Conservation (phyloP, 1,140 invertebrate species). For the Brachionus rotundiformis region DNA sequence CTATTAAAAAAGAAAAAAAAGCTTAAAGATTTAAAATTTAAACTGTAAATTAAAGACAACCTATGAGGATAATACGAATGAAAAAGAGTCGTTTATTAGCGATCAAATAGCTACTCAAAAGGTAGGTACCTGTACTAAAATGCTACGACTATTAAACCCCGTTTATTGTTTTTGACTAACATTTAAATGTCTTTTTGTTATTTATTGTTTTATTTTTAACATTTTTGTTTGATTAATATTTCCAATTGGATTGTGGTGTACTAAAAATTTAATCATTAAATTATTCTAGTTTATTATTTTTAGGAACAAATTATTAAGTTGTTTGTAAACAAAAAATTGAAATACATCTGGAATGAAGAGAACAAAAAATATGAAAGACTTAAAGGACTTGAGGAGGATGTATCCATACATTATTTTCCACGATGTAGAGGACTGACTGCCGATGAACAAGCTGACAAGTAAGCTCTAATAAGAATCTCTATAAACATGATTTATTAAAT, state of each 20-base stretch:
- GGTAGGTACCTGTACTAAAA: conserved; percentile 1
- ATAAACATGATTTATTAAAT: neutral
- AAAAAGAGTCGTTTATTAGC: conserved; percentile 44
- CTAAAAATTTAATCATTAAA: neutral
- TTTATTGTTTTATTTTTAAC: conserved; percentile 27
- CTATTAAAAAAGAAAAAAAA: too few relatives aligned
- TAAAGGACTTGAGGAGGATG: conserved; percentile 41
- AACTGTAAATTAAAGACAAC: conserved; percentile 23
- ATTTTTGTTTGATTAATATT: neutral
- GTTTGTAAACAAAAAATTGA: conserved; percentile 47
- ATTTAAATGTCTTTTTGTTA: neutral
- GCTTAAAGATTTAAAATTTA: neutral
- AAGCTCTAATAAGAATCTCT: neutral
- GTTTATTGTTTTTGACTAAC: neutral
- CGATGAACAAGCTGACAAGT: conserved; percentile 47
- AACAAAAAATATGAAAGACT: conserved; percentile 29
- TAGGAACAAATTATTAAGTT: conserved; percentile 2
- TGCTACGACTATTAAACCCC: neutral
- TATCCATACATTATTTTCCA: conserved; percentile 11
- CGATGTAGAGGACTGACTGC: neutral
- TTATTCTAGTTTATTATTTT: neutral
- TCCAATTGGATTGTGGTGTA: neutral
- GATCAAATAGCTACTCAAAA: neutral
- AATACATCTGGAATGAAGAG: conserved; percentile 34
- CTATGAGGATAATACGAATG: conserved; percentile 37